Conservation (phyloP, 1,140 invertebrate genomes). For the Caerostris extrusa region DNA sequence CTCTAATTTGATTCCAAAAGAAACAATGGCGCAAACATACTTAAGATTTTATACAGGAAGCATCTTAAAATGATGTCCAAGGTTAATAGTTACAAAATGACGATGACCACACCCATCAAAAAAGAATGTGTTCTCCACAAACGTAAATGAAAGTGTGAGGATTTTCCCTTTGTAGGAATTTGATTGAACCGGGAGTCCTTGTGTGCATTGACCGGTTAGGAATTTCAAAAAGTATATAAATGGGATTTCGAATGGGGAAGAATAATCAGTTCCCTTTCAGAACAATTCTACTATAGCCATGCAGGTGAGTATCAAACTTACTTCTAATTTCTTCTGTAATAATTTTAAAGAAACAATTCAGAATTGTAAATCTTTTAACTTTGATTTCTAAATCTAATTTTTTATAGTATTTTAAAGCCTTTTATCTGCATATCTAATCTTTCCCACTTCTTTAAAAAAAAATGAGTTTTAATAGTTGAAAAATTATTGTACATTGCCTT, state of each 20-base stretch:
- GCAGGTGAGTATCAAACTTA: background rate
- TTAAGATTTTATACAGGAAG: background rate
- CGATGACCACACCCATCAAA: background rate
- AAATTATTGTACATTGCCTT: too few species aligned
- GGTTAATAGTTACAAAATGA: background rate
- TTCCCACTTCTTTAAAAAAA: too few species aligned
- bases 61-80: background rate
- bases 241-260: background rate
- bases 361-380: too few species aligned
- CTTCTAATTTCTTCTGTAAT: too few species aligned
- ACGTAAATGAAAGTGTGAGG: background rate
- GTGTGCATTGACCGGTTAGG: conserved; percentile 30
- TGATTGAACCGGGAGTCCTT: conserved; percentile 31
- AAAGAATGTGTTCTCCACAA: background rate
- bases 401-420: too few species aligned
- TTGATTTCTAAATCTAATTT: too few species aligned
- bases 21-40: background rate
- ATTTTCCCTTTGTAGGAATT: conserved; percentile 42
- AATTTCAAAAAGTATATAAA: conserved; percentile 46
- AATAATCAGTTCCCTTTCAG: conserved; percentile 35
- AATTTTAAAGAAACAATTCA: too few species aligned
- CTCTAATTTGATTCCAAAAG: background rate
- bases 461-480: too few species aligned
- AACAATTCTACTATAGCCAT: background rate
- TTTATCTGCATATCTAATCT: too few species aligned